Base-by-base conservation (phyloP, 2,888 invertebrate genomes). In the Dendrolimus houi region DNA sequence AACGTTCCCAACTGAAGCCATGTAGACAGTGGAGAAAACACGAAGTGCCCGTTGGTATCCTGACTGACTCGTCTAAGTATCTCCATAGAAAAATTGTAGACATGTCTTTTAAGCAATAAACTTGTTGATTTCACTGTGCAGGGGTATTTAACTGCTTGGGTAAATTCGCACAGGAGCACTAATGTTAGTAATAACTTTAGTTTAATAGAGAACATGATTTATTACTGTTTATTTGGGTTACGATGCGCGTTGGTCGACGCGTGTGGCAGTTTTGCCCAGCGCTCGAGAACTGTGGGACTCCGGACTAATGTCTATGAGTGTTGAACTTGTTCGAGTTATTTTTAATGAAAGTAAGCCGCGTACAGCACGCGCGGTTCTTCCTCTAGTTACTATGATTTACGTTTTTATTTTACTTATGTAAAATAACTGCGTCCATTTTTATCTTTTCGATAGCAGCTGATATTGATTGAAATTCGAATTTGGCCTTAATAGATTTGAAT, bases 1-100 rank as follows among this genome's bases (percentile, higher is more conserved):
- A 87, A 41, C 0, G 81, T 74, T 8, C 74, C 60, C 1, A 87
- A 62, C 58, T 87, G 86, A 52, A 85, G 58, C 83, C 85, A 87
- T 2, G 81, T 77, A 0, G 81, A 75, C 1, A 86, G 57, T 0
- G 87, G 87, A 0, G 87, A 85, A 58, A 74, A 85, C 0, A 83
- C 80, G 56, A 85, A 87, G 63, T 87, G 85, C 0, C 69, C 71
- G 3, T 72, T 67, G 0, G 72, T 78, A 9, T 79, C 74, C 52
- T 76, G 67, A 0, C 75, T 62, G 0, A 84, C 80, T 57, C 80
- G 72, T 47, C 81, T 79, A n/a, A 86, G 59, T 52, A 86, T 66
- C 41, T 64, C 66, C 8, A 77, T 62, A 8, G 87, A 81, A 56
- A 86, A 87, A 1, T 81, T 74, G 60, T 83, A 84, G 0, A 75